Conservation (phyloP, 2,797 vertebrate species). For the Notolepis coatsorum region DNA sequence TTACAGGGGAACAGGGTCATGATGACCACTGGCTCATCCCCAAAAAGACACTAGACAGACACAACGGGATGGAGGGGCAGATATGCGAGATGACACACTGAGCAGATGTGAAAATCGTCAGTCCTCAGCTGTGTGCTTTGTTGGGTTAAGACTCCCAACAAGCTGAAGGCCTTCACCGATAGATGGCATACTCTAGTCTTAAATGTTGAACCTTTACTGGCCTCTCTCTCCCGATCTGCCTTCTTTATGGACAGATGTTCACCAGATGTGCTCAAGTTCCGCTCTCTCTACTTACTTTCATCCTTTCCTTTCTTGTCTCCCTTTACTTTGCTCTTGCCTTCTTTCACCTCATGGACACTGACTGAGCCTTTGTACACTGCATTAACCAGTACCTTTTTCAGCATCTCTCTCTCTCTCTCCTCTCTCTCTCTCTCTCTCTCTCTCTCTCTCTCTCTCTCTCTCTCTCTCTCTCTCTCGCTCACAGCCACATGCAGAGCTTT, state of each 20-base stretch:
- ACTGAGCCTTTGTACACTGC: neutral
- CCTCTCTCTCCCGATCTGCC: neutral
- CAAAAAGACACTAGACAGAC: neutral
- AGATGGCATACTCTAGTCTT: neutral
- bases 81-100: slow-evolving; percentile 20
- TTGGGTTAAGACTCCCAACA: slow-evolving; percentile 12
- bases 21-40: neutral
- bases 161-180: slow-evolving; percentile 11
- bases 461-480: slow-evolving; percentile 2
- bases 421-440: slow-evolving; percentile 3
- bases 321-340: neutral
- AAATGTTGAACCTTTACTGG: neutral
- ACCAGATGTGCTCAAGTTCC: slow-evolving; percentile 8
- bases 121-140: slow-evolving; percentile 30
- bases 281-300: neutral
- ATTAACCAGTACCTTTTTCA: neutral
- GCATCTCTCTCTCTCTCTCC: slow-evolving; percentile 3
- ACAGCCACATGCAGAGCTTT: too few relatives aligned
- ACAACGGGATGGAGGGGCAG: neutral
- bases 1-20: slow-evolving; percentile 11
- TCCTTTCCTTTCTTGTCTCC: neutral
- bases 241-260: slow-evolving; percentile 4
- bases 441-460: neutral
- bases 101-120: slow-evolving; percentile 34
- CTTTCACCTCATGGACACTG: neutral